phyloP scores from a whole-genome alignment of 2,113 vertebrate species.

The Osmerus mordax region DNA sequence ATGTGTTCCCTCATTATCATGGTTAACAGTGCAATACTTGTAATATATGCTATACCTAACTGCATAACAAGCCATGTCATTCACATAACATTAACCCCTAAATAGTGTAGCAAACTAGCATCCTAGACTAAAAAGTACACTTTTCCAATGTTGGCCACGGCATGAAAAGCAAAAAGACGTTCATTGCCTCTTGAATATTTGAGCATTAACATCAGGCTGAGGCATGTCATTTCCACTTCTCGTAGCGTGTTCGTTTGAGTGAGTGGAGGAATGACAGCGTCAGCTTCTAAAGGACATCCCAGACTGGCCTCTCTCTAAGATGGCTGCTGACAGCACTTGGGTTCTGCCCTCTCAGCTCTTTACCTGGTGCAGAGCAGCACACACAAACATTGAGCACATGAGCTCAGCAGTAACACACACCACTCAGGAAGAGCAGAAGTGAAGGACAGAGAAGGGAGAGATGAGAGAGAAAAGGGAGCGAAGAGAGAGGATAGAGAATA shows the following conservation, averaged over 20 bases:
- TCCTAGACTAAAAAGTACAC: too few relatives aligned
- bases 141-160: too few relatives aligned
- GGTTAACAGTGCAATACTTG: too few relatives aligned
- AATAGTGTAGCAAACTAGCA: too few relatives aligned
- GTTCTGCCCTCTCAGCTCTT: slow-evolving; percentile 41
- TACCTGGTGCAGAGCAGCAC: slow-evolving; percentile 21
- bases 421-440: slow-evolving; percentile 7
- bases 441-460: neutral
- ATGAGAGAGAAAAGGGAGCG: neutral
- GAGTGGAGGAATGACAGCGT: neutral
- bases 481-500: neutral
- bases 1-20: too few relatives aligned
- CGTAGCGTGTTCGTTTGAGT: neutral
- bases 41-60: too few relatives aligned
- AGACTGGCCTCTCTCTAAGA: neutral
- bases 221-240: neutral
- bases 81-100: too few relatives aligned
- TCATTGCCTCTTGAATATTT: too few relatives aligned
- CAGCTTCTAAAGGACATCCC: neutral
- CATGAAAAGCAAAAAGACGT: too few relatives aligned
- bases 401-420: slow-evolving; percentile 39
- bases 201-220: too few relatives aligned
- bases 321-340: neutral
- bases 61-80: too few relatives aligned
- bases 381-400: slow-evolving; percentile 4